Percentiles rank a stretch among this genome's conserved stretches.
Evolutionary conservation across 2,113 vertebrate species (phyloP).

Genomic region (Ageneiosus marmoratus): DNA sequence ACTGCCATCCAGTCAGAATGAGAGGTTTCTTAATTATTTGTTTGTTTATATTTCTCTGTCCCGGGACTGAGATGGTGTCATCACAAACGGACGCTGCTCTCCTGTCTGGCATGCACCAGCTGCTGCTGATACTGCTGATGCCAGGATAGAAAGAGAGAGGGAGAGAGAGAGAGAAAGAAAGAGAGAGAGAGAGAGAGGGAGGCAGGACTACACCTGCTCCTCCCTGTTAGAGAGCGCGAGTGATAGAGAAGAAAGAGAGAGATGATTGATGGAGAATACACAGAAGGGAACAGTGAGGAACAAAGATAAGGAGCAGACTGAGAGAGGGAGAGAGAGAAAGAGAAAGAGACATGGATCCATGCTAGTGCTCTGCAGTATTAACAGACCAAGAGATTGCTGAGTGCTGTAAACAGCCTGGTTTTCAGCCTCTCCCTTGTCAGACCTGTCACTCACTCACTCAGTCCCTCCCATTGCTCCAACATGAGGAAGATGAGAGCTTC

Average conservation of each 20-base stretch:
- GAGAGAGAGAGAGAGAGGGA: slow-evolving; percentile 70
- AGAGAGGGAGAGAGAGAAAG: background rate
- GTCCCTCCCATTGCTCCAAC: slow-evolving; percentile 4
- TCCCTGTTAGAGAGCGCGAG: slow-evolving; percentile 50
- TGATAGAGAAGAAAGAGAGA: slow-evolving; percentile 58
- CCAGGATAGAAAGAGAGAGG: slow-evolving; percentile 64
- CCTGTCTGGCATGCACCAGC: slow-evolving; percentile 26
- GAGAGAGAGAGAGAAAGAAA: slow-evolving; percentile 58
- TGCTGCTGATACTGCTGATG: slow-evolving; percentile 55
- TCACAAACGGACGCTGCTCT: slow-evolving; percentile 49
- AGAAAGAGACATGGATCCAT: slow-evolving; percentile 25
- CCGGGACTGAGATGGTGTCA: slow-evolving; percentile 13
- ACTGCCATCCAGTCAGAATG: background rate
- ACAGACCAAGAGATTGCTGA: slow-evolving; percentile 39
- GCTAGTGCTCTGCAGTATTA: slow-evolving; percentile 40
- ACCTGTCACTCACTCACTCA: slow-evolving; percentile 33
- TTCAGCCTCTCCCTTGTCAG: slow-evolving; percentile 25
- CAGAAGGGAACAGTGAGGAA: slow-evolving; percentile 33
- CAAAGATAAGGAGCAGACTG: slow-evolving; percentile 27
- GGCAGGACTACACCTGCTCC: slow-evolving; percentile 67
- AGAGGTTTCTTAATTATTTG: background rate
- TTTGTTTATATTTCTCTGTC: slow-evolving; percentile 6
- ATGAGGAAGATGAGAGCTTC: background rate
- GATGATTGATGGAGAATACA: slow-evolving; percentile 37
- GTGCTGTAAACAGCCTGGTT: slow-evolving; percentile 42